Percentiles rank a stretch among this genome's conserved stretches.
These are phyloP conservation scores for Tamias sibiricus DNA, from an alignment of 2,113 vertebrate species.

Conservation along the genomic window DNA sequence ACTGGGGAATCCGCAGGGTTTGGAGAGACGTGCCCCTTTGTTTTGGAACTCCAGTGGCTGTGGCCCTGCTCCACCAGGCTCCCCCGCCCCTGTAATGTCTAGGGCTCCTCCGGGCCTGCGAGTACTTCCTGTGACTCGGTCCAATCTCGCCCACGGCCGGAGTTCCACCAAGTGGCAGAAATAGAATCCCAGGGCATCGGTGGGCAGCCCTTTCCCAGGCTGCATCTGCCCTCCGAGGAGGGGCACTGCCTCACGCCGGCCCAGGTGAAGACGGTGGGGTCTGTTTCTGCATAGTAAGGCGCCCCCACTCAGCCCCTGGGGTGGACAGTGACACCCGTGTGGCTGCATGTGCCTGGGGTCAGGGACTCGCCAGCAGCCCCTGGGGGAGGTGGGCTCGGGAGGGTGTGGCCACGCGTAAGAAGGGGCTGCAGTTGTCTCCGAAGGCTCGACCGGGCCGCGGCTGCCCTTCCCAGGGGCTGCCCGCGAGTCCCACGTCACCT, in stretches of 20 bases:
- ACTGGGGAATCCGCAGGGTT: not conserved
- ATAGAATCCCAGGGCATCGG: not conserved
- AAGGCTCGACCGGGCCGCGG: not conserved
- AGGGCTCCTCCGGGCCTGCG: too few species aligned
- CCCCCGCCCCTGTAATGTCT: too few species aligned
- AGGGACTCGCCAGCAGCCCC: not conserved
- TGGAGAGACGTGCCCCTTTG: too few species aligned
- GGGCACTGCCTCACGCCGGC: accelerated
- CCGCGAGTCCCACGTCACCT: not conserved
- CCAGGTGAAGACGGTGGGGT: not conserved
- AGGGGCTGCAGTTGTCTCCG: not conserved
- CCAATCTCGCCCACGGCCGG: not conserved
- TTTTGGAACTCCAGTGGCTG: too few species aligned
- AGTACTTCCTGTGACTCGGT: too few species aligned
- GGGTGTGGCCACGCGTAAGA: not conserved
- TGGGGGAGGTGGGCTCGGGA: not conserved
- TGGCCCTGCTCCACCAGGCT: too few species aligned
- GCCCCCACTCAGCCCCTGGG: too few species aligned
- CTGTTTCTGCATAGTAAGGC: too few species aligned
- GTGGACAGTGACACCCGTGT: too few species aligned
- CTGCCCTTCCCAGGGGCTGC: too few species aligned
- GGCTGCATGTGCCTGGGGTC: not conserved
- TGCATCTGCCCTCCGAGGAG: not conserved
- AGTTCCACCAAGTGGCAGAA: not conserved
- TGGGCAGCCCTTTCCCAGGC: not conserved